Conservation (phyloP, 2,888 invertebrate genomes). For the Andrena flavipes region DNA sequence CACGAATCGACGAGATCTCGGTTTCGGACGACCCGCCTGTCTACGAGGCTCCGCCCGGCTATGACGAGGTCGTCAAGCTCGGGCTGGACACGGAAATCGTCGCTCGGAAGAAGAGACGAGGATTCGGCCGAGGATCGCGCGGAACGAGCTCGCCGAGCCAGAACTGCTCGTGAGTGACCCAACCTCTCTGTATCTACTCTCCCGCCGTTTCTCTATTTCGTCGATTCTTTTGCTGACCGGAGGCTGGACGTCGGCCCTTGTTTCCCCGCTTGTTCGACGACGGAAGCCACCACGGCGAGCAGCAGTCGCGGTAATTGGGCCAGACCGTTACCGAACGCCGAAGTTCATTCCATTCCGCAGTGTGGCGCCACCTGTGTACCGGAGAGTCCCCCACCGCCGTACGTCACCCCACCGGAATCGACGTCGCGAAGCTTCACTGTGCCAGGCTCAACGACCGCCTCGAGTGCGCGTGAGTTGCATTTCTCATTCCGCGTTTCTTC, state of each 20-base stretch:
- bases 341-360: not conserved
- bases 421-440: slow-evolving; percentile 65
- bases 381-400: slow-evolving; percentile 83
- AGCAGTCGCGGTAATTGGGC: slow-evolving; percentile 68
- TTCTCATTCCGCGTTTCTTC: too few relatives aligned
- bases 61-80: slow-evolving; percentile 89
- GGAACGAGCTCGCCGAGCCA: slow-evolving; percentile 74
- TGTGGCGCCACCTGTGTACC: slow-evolving; percentile 59
- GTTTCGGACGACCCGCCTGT: slow-evolving; percentile 88
- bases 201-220: not conserved
- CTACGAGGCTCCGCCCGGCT: slow-evolving; percentile 90
- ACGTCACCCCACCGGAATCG: slow-evolving; percentile 80
- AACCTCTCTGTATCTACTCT: too few relatives aligned
- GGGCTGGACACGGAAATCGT: slow-evolving; percentile 85
- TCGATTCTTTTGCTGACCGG: not conserved
- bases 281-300: slow-evolving; percentile 51
- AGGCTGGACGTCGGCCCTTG: slow-evolving; percentile 67
- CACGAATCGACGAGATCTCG: slow-evolving; percentile 85
- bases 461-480: not conserved
- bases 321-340: slow-evolving; percentile 35
- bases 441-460: not conserved
- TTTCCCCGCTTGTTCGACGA: slow-evolving; percentile 60
- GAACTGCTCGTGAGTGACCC: slow-evolving; percentile 75
- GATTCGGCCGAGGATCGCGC: slow-evolving; percentile 61
- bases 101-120: slow-evolving; percentile 71